Percentiles rank a stretch among this genome's conserved stretches.
Evolutionary conservation across 2,113 vertebrate genomes (phyloP).

Genomic region (Anarhynchus alexandrinus): DNA sequence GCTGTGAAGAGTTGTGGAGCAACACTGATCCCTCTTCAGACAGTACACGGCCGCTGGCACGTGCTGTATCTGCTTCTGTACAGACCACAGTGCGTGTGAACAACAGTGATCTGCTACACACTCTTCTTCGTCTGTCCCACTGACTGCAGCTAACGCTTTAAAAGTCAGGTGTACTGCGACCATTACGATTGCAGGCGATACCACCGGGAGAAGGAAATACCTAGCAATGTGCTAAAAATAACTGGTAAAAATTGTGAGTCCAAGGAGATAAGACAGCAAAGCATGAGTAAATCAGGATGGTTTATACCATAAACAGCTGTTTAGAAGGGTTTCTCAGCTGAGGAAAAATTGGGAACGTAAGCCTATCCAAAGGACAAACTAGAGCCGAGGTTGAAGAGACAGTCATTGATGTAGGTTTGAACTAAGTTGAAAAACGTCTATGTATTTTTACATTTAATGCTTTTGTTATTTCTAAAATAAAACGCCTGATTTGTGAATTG

Average conservation of each 20-base stretch:
- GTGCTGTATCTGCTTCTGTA: background rate
- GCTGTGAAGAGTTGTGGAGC: background rate
- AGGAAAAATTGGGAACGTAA: background rate
- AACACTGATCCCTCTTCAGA: background rate
- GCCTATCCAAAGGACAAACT: background rate
- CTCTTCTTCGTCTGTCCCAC: background rate
- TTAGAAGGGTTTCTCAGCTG: background rate
- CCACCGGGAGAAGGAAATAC: background rate
- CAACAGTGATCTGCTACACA: background rate
- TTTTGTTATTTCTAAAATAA: background rate
- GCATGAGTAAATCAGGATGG: background rate
- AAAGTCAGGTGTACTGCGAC: background rate
- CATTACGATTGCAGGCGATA: accelerated
- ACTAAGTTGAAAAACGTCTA: background rate
- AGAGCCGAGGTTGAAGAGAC: background rate
- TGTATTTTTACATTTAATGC: background rate
- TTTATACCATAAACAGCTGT: background rate
- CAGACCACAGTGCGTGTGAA: background rate
- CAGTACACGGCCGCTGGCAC: background rate
- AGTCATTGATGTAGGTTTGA: background rate
- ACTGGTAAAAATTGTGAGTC: background rate
- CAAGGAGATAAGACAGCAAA: background rate
- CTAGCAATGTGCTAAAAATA: background rate
- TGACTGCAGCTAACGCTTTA: background rate
- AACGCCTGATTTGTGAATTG: background rate